Percentiles rank a stretch among this genome's conserved stretches.
Evolutionary conservation across 2,888 invertebrate species (phyloP).

Genomic region (Leptopterna dolabrata): DNA sequence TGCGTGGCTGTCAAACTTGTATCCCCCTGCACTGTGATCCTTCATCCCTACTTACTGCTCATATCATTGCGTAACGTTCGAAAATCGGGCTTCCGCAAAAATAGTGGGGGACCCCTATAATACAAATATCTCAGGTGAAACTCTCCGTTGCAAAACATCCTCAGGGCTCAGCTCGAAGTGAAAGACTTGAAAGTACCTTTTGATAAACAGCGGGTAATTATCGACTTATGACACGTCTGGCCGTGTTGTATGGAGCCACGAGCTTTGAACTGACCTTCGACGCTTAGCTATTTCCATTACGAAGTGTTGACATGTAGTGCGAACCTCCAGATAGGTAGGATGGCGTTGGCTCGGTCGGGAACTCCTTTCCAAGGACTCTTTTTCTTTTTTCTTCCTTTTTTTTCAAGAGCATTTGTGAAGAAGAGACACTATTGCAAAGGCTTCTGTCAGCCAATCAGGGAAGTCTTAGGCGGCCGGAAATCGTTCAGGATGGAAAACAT

Average conservation of each 20-base stretch:
- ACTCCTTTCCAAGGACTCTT: too few relatives aligned
- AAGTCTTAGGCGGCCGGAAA: too few relatives aligned
- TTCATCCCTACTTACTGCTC: neutral
- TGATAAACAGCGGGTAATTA: neutral
- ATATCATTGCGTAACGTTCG: neutral
- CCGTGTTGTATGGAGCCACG: neutral
- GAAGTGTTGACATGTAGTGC: neutral
- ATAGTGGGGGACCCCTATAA: neutral
- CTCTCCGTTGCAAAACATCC: neutral
- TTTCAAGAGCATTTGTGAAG: neutral
- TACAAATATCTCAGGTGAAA: neutral
- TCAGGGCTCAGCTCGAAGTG: neutral
- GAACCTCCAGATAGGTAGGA: neutral
- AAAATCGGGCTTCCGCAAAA: constrained; percentile 7
- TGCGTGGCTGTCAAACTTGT: neutral
- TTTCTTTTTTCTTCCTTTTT: neutral
- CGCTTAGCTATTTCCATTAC: neutral
- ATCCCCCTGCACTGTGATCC: neutral
- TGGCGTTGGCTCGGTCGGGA: too few relatives aligned
- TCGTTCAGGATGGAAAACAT: too few relatives aligned
- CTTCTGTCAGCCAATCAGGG: too few relatives aligned
- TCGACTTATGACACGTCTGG: neutral
- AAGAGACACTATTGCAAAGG: neutral
- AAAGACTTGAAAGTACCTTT: neutral
- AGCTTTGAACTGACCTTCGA: neutral